phyloP scores from a whole-genome alignment of 2,888 invertebrate species.

The Tuberolachnus salignus region DNA sequence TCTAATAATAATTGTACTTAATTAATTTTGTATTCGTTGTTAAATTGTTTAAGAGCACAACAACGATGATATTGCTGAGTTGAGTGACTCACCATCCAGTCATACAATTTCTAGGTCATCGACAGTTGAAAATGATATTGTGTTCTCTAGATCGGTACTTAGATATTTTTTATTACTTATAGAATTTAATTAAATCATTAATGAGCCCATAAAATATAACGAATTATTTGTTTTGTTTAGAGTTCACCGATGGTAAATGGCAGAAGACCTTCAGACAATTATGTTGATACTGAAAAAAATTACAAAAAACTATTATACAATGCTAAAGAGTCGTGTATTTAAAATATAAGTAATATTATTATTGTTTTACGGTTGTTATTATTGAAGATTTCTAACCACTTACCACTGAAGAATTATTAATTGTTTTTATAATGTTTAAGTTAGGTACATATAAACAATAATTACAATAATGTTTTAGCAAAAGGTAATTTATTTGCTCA shows the following conservation, averaged over 20 bases:
- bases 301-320: constrained; percentile 47
- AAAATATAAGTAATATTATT: constrained; percentile 35
- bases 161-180: constrained; percentile 1
- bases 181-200: not conserved
- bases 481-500: constrained; percentile 52
- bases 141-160: constrained; percentile 49
- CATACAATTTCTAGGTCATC: constrained; percentile 49
- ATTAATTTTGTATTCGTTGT: not conserved
- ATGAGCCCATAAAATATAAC: not conserved
- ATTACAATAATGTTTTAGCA: constrained; percentile 43
- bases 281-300: constrained; percentile 24
- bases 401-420: constrained; percentile 54
- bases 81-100: constrained; percentile 51
- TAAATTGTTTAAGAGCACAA: constrained; percentile 34
- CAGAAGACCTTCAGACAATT: constrained; percentile 16
- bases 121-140: constrained; percentile 45
- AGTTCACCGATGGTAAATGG: constrained; percentile 48
- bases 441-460: constrained; percentile 36
- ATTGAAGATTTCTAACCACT: constrained; percentile 16
- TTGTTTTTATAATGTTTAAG: constrained; percentile 55
- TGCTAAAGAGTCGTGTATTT: constrained; percentile 53
- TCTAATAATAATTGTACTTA: not conserved
- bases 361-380: constrained; percentile 50
- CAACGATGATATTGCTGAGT: constrained; percentile 44
- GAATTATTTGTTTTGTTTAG: constrained; percentile 24